These are phyloP conservation scores for Catharus minimus DNA, from an alignment of 2,113 vertebrate species.

Conservation along the genomic window DNA sequence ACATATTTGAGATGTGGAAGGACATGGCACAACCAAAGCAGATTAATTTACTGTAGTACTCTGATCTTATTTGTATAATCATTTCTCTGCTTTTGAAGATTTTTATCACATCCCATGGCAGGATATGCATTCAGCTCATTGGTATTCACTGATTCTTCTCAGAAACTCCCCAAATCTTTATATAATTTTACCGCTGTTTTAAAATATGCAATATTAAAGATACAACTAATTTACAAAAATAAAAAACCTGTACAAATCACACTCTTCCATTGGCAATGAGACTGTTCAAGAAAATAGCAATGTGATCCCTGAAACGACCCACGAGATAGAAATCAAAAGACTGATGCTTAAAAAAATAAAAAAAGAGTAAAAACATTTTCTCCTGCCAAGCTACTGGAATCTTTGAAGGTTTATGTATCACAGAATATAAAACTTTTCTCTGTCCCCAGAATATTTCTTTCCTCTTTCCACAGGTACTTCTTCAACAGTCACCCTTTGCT, in stretches of 20 bases:
- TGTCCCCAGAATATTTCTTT: slow-evolving; percentile 7
- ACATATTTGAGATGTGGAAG: slow-evolving; percentile 4
- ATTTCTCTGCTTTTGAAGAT: slow-evolving; percentile 7
- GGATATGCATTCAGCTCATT: background rate
- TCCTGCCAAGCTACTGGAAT: slow-evolving; percentile 24
- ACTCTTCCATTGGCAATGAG: slow-evolving; percentile 41
- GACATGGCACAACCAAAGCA: slow-evolving; percentile 6
- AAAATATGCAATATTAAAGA: slow-evolving; percentile 56
- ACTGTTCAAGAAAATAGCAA: slow-evolving; percentile 45
- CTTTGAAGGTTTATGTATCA: background rate
- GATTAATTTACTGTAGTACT: background rate
- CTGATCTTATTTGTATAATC: slow-evolving; percentile 20
- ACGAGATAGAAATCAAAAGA: slow-evolving; percentile 38
- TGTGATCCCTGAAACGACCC: slow-evolving; percentile 50
- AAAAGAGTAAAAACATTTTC: slow-evolving; percentile 33
- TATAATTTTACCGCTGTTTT: slow-evolving; percentile 22
- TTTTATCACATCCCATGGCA: slow-evolving; percentile 22
- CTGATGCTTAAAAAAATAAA: slow-evolving; percentile 31
- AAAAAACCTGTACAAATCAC: slow-evolving; percentile 52
- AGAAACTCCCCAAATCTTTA: slow-evolving; percentile 13
- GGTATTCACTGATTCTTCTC: slow-evolving; percentile 1
- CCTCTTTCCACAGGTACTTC: background rate
- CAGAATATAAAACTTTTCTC: background rate
- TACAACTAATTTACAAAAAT: slow-evolving; percentile 58
- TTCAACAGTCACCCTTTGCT: background rate